Base-by-base conservation (phyloP, 2,797 vertebrate species). In the Telmatherina bonti region DNA sequence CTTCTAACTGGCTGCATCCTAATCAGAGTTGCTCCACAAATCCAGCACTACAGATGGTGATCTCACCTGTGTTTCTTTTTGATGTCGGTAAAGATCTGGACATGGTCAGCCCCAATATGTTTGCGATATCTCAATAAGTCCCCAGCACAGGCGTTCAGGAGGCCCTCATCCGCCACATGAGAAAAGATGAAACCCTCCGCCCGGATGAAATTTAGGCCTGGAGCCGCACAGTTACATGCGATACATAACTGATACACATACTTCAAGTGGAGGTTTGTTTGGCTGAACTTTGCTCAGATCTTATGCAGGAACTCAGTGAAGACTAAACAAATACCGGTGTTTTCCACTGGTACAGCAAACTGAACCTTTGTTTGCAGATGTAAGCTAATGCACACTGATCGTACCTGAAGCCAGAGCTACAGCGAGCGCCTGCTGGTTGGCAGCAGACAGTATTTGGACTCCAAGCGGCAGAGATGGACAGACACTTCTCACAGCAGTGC, bases 51-150 rank as follows among this genome's bases (percentile, higher is more conserved):
- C 15, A 31, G 57, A 20, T 1, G 31, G 62, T n/a, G 20, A 41
- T 36, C 78, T 93, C 88, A 97, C 95, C 94, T 95, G 89, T 96
- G 96, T 52, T 96, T 97, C 89, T 97, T 97, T 73, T 97, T 97
- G 78, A 97, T 95, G 83, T 98, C 96, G 0, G 96, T 95, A 58
- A 96, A 96, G 84, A 97, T 92, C 81, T 95, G 94, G 74, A 97
- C 74, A 22, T 93, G 93, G 61, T 97, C 95, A 13, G 95, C 96
- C 76, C 96, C 95, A 0, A 97, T 92, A 62, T 88, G 90, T 74
- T 89, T 96, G 54, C 96, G 94, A 76, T 96, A 96, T 43, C 95
- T 85, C 74, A 97, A 90, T 38, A 97, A 86, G 38, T 95, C 88
- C 10, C 96, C 96, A 0, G 95, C 96, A 27, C 95, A 96, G 22